Base-by-base conservation (phyloP, 2,113 vertebrate genomes). In the Pollimyrus isidori region DNA sequence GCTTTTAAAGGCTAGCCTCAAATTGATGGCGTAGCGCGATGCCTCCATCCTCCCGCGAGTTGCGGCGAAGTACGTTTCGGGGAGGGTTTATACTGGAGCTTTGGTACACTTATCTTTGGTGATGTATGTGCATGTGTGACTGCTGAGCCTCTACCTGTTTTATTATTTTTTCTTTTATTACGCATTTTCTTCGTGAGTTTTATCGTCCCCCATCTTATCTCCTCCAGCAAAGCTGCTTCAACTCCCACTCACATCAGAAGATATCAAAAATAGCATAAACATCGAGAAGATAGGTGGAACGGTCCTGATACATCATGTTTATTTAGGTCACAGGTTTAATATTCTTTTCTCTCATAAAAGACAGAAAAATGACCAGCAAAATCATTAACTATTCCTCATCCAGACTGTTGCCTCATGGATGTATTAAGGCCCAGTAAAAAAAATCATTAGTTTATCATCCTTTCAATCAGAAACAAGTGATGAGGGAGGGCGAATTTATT, bases 311-410 rank as follows among this genome's bases (percentile, higher is more conserved):
- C 17, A 42, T 80, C 35, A 62, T 7, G 19, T 65, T 30, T 62
- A 87, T 48, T 65, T 62, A 87, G 87, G 87, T 65, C 21, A 87
- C 56, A 62, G 56, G 21, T 65, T 62, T 62, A 87, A 87, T 65
- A 39, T 87, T 26, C 17, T 87, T 42, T 87, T 23, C 39, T 46
- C 23, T 21, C 52, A 53, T 30, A 30, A 50, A 30, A 86, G 7
- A 58, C 17, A 23, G 53, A 21, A 7, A 56, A 65, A 21, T 10
- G 11, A 45, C 53, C 52, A 65, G 19, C 3, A 87, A 58, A 65
- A 39, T 30, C 21, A 87, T n/a, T 39, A 23, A 26, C 21, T 4
- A 45, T 42, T 39, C 2, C 3, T 87, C 30, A 42, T 42, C 35
- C 86, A 65, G 49, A 13, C 58, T 26, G 9, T 26, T 69, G n/a